Evolutionary conservation across 2,888 invertebrate genomes (phyloP), one percentile per base, ranked within the genome.

Genomic region (Quadriops clusia): DNA sequence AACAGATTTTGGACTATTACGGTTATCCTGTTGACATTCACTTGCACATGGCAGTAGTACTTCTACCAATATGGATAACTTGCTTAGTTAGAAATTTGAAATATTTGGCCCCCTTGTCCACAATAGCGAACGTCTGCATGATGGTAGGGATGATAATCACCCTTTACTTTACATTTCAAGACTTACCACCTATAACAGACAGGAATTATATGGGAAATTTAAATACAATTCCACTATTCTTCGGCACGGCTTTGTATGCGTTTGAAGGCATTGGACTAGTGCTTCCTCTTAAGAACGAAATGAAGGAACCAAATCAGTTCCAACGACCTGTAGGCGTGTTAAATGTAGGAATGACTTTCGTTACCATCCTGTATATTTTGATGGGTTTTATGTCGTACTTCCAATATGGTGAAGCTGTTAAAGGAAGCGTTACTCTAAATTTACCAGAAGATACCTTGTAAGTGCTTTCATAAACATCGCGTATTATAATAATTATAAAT

Each of bases 231-330:
- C 94, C 97, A 0, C 63, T 97, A 8, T 97, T 84, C 58, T 93
- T 97, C 53, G 95, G 95, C 24, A 95, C 94, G 1, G 90, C 89
- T 13, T 76, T 98, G 33, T 98, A 87, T 59, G 86, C 95, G 3
- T 97, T 95, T 53, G 97, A 97, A 65, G 97, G 94, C 38, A 95
- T 97, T 42, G 85, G 85, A 30, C 60, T 87, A 68, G 80, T 94
- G n/a, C 63, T 97, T 37, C 95, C 95, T 1, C 59, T 97, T 44
- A 86, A 93, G 61, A 90, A 87, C 54, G 82, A 87, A 54, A 94
- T 95, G 93, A 72, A 68, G 40, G 68, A 71, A 9, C 86, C 87
- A 0, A 65, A 71, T 32, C 67, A 74, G 41, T 93, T 95, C 61
- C 75, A 77, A 44, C 81, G 74, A 37, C 71, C 76, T 4, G 56